These are phyloP conservation scores for Alentia gelatinosa DNA, from an alignment of 2,888 invertebrate genomes.

Conservation along the genomic window DNA sequence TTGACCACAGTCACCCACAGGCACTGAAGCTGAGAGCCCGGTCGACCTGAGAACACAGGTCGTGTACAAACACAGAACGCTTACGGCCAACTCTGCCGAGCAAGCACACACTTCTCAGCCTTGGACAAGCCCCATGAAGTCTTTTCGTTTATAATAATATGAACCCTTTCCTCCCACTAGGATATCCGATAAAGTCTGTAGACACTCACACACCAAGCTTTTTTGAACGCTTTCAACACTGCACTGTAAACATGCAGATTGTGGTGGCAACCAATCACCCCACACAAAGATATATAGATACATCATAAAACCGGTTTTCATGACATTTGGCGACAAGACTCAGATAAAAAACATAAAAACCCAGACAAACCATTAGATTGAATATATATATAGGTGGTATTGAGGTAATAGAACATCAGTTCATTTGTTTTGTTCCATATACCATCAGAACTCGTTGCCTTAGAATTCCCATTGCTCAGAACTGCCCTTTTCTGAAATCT, in stretches of 20 bases:
- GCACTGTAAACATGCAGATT: background rate
- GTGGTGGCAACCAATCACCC: background rate
- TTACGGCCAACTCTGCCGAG: no score
- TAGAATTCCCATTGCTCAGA: conserved; percentile 42
- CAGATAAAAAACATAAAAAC: background rate
- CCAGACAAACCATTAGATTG: background rate
- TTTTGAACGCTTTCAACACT: conserved; percentile 28
- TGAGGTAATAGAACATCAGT: conserved; percentile 29
- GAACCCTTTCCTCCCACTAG: background rate
- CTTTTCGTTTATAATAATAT: background rate
- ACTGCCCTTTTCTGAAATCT: background rate
- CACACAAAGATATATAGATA: background rate
- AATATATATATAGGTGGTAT: background rate
- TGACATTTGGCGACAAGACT: conserved; percentile 21
- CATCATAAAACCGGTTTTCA: conserved; percentile 9
- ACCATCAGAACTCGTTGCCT: conserved; percentile 35
- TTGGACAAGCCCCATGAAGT: no score
- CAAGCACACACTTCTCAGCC: no score
- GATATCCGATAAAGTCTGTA: background rate
- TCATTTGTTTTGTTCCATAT: conserved; percentile 4
- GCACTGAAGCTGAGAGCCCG: no score
- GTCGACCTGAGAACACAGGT: no score
- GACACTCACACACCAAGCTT: conserved; percentile 30
- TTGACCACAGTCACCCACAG: no score
- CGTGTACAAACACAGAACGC: no score